These are phyloP conservation scores for Polymixis flavicincta DNA, from an alignment of 2,888 invertebrate species.

Conservation along the genomic window DNA sequence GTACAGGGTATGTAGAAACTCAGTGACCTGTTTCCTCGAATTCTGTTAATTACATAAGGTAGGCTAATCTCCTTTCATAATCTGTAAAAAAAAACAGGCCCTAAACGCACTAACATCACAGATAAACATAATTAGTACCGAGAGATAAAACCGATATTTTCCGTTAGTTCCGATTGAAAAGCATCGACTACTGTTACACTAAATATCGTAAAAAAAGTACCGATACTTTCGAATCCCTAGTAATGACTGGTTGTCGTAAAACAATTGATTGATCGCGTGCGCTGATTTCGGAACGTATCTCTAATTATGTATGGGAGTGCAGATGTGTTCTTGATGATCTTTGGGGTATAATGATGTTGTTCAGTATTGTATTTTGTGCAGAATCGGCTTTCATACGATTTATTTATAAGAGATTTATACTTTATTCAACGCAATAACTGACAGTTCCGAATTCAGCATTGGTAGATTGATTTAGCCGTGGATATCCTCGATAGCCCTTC, in stretches of 20 bases:
- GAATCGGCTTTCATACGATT: background rate
- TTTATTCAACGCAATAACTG: background rate
- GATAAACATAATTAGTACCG: background rate
- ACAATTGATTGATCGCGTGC: conserved; percentile 60
- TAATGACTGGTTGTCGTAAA: conserved; percentile 55
- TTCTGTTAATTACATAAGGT: background rate
- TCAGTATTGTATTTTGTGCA: background rate
- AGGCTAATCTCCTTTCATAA: background rate
- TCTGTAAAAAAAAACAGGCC: background rate
- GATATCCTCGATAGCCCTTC: background rate
- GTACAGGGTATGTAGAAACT: background rate
- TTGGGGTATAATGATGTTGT: conserved; percentile 14
- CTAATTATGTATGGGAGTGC: conserved; percentile 38
- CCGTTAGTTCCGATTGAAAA: background rate
- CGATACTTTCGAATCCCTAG: conserved; percentile 29
- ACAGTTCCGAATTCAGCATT: background rate
- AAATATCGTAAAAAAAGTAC: background rate
- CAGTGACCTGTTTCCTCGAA: background rate
- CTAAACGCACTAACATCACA: background rate
- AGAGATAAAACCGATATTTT: background rate
- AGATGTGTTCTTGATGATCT: conserved; percentile 45
- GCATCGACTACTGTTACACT: background rate
- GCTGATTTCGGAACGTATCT: conserved; percentile 43
- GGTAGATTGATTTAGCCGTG: no score
- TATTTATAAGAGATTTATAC: background rate